These are phyloP conservation scores for Oncorhynchus keta DNA, from an alignment of 2,113 vertebrate species.

Conservation along the genomic window DNA sequence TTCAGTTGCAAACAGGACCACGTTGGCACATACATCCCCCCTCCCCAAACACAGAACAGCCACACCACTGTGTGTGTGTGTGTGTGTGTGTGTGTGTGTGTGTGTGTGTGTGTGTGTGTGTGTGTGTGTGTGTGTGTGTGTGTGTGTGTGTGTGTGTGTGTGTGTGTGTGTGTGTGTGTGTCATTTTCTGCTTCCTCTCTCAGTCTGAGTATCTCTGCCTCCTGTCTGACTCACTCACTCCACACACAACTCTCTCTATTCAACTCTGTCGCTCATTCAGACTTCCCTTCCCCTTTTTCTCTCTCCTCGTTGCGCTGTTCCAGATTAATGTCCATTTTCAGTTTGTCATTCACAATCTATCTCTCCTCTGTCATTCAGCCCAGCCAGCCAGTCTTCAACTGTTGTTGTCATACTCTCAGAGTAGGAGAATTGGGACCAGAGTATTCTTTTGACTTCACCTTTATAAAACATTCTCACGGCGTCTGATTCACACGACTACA, in stretches of 20 bases:
- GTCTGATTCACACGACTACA: background rate
- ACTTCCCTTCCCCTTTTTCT: background rate
- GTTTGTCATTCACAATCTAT: background rate
- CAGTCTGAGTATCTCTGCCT: slow-evolving; percentile 11
- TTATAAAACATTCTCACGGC: background rate
- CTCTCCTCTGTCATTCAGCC: slow-evolving; percentile 9
- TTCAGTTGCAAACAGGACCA: slow-evolving; percentile 83
- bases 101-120: too few relatives aligned
- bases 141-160: too few relatives aligned
- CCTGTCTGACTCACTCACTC: background rate
- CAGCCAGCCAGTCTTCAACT: too few relatives aligned
- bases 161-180: too few relatives aligned
- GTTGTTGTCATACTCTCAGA: background rate
- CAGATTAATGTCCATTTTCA: background rate
- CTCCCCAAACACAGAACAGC: slow-evolving; percentile 41
- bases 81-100: slow-evolving; percentile 8
- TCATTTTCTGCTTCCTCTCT: slow-evolving; percentile 53
- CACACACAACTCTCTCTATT: background rate
- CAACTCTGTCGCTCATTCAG: background rate
- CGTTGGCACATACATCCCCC: slow-evolving; percentile 54
- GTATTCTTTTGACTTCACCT: background rate
- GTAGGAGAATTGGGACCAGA: background rate
- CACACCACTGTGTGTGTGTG: slow-evolving; percentile 27
- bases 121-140: too few relatives aligned
- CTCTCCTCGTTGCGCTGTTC: background rate